Base-by-base conservation (phyloP, 2,888 invertebrate genomes). In the Zelleria hepariella region DNA sequence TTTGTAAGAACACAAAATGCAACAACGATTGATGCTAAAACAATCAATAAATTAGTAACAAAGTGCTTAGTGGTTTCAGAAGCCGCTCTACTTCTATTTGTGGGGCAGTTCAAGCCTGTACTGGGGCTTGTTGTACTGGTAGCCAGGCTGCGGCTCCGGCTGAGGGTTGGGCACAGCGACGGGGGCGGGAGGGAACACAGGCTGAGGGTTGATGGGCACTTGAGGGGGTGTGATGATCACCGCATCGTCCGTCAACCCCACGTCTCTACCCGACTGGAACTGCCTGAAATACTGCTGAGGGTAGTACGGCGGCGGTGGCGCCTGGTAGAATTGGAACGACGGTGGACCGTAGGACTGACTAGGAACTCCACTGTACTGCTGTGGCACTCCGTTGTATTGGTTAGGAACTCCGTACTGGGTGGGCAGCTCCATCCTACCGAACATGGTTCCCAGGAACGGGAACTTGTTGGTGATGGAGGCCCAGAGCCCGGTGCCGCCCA, bases 161-260 rank as follows among this genome's bases (percentile, higher is more conserved):
- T 61, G 62, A 21, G 72, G 77, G 27, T 64, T 64, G 20, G 75
- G 74, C 15, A 66, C 61, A 5, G 74, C 72, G n/a, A 60, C 64
- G 63, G 76, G 72, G 15, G 62, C 64, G 63, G 76, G 72, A 59
- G 69, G 69, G 2, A 72, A 69, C 4, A 60, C 65, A 7, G 55
- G 54, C 24, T 52, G 58, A 15, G 54, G 51, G 15, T 42, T 42
- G 47, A 81, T 71, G 2, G 86, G 80, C 58, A 83, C 84, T 51
- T 81, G 78, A 2, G 86, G 88, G 10, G 88, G 84, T 0, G 88
- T 88, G 62, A 88, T 78, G 58, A 88, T 87, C 26, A 88, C 80
- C 5, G 88, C 84, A 55, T 88, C 88, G 59, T 88, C 88, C 0
- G 88, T 88, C 25, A 88, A 64, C 0, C 74, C 82, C 7, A 87